Evolutionary conservation across 2,797 vertebrate species (phyloP), one percentile per base, ranked within the genome.

Genomic region (Coendou prehensilis): DNA sequence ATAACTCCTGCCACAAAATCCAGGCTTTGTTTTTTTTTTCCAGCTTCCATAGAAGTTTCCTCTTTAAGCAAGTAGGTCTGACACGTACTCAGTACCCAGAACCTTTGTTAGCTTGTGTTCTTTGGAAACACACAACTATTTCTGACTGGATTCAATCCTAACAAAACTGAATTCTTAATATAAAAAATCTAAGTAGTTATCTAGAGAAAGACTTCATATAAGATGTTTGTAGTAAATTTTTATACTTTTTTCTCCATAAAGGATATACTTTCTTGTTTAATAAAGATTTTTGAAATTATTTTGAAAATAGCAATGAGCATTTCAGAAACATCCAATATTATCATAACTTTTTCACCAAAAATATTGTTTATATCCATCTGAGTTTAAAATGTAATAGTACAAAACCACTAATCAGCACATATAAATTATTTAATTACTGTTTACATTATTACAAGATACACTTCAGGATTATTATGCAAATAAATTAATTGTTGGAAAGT

Each of bases 91-190:
- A 81, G 59, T 50, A 80, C 14, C 54, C 37, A 63, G 59, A 89
- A 76, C 37, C 76, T 89, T 96, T 64, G 59, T 67, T 61, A 87
- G 41, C 11, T 57, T 82, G 80, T 82, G 22, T 94, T 95, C 59
- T 94, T 96, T 94, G 88, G 95, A 95, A 96, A 78, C 9, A 56
- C 15, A 87, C 22, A 84, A 87, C 61, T 87, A 96, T 93, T 97
- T 93, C 83, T 87, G 63, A 95, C 63, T 96, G 92, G 73, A 94
- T 93, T 85, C n/a, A 89, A 81, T 91, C 88, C 92, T 91, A 97
- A 75, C 33, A 86, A 96, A 92, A 92, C 30, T 85, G 56, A 96
- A 87, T 82, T 86, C 67, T 95, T 54, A 94, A 94, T 91, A 83
- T 61, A 94, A 97, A 93, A 84, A 64, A 41, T 45, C 41, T 88